Evolutionary conservation across 2,113 vertebrate genomes (phyloP).

Genomic region (Lanius ludovicianus): DNA sequence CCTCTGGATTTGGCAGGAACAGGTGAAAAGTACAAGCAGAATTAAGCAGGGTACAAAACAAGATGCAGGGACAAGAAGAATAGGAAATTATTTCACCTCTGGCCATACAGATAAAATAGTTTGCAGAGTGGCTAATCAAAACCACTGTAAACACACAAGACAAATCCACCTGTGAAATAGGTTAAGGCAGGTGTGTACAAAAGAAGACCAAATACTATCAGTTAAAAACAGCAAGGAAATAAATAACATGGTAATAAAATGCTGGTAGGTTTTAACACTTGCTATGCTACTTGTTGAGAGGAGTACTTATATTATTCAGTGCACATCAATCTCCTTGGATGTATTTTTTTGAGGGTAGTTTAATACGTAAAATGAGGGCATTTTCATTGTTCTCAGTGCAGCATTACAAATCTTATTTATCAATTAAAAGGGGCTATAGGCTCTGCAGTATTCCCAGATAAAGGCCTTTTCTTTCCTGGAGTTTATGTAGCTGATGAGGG

Average conservation of each 20-base stretch:
- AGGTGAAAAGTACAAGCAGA: background rate
- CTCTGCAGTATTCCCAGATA: background rate
- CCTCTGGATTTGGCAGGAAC: background rate
- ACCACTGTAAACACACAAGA: background rate
- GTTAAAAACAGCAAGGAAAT: background rate
- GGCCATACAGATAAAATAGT: background rate
- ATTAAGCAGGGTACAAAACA: background rate
- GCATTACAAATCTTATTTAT: background rate
- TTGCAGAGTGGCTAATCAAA: background rate
- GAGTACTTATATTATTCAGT: background rate
- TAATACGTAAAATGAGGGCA: background rate
- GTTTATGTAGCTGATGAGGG: background rate
- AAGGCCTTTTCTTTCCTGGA: background rate
- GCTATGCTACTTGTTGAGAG: background rate
- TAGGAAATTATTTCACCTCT: background rate
- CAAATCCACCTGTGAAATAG: background rate
- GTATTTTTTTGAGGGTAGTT: background rate
- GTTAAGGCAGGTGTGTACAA: background rate
- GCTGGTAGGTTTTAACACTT: background rate
- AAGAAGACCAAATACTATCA: background rate
- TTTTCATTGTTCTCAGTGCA: background rate
- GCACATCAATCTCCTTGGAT: background rate
- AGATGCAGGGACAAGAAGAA: background rate
- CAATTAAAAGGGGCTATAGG: background rate
- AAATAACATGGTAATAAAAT: background rate